Evolutionary conservation across 2,113 vertebrate species (phyloP).

Genomic region (Tichodroma muraria): DNA sequence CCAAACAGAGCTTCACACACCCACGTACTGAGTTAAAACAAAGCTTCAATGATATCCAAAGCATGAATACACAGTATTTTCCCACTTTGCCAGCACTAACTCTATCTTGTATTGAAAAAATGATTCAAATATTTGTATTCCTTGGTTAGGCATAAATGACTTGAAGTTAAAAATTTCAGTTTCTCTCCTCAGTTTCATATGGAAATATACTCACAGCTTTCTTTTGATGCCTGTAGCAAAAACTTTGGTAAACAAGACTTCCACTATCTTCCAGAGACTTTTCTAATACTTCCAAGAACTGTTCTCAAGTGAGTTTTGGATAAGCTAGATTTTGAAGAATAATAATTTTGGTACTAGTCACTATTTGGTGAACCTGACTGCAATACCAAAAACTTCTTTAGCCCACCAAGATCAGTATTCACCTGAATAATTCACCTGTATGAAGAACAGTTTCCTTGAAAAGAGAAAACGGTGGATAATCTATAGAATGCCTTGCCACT

Average conservation of each 20-base stretch:
- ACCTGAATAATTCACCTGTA: not conserved
- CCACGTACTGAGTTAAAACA: not conserved
- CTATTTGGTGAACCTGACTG: not conserved
- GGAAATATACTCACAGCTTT: not conserved
- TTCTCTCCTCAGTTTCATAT: not conserved
- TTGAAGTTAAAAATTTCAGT: not conserved
- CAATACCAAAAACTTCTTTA: not conserved
- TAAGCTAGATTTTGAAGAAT: not conserved
- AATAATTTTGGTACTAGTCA: not conserved
- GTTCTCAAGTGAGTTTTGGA: not conserved
- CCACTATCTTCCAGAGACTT: not conserved
- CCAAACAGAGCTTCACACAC: not conserved
- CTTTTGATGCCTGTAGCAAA: not conserved
- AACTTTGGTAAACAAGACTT: not conserved
- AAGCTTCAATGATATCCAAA: not conserved
- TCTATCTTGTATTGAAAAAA: not conserved
- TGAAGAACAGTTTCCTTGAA: not conserved
- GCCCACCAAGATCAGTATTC: not conserved
- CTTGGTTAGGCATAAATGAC: not conserved
- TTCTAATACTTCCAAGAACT: not conserved
- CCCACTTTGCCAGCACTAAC: not conserved
- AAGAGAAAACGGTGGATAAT: not conserved
- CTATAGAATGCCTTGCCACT: not conserved
- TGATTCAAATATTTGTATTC: not conserved
- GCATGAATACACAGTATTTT: not conserved